Evolutionary conservation across 2,113 vertebrate species (phyloP).

Genomic region (Aleadryas rufinucha): DNA sequence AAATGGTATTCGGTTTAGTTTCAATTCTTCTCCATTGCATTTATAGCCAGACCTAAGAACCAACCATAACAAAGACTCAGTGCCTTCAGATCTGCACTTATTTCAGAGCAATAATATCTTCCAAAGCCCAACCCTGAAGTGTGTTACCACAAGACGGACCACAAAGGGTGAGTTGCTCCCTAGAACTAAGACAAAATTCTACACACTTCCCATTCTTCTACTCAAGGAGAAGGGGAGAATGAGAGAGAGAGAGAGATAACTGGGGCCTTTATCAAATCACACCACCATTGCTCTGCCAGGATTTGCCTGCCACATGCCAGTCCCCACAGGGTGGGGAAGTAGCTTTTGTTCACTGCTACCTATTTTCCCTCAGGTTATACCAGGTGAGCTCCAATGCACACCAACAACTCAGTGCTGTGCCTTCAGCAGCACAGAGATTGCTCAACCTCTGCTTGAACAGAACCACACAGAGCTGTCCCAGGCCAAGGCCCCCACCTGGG

Average conservation of each 20-base stretch:
- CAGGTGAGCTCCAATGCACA: not conserved
- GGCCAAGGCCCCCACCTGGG: not conserved
- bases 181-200: not conserved
- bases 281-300: not conserved
- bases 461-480: not conserved
- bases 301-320: not conserved
- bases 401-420: not conserved
- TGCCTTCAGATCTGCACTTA: not conserved
- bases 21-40: not conserved
- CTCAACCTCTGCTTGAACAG: not conserved
- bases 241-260: not conserved
- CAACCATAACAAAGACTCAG: not conserved
- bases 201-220: not conserved
- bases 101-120: not conserved
- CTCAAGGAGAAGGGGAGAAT: not conserved
- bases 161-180: not conserved
- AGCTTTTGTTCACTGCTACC: not conserved
- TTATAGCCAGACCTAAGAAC: not conserved
- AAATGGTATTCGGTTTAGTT: not conserved
- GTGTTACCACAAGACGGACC: not conserved
- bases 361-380: not conserved
- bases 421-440: not conserved
- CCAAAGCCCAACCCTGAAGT: not conserved
- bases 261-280: not conserved
- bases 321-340: not conserved